Evolutionary conservation across 2,113 vertebrate genomes (phyloP).

Genomic region (Macquaria ambigua): DNA sequence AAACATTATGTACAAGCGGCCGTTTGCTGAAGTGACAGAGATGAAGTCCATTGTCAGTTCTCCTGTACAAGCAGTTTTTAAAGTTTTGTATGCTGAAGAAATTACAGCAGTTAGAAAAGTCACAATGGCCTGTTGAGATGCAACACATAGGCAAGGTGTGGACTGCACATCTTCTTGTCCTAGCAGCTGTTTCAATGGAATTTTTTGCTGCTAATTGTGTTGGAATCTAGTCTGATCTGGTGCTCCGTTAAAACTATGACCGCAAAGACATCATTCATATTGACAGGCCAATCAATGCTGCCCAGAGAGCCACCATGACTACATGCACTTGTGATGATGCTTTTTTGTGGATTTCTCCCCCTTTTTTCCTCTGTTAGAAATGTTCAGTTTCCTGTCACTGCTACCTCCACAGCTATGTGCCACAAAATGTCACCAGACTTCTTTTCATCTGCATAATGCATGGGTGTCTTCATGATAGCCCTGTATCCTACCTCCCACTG

Average conservation of each 20-base stretch:
- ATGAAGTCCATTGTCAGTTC: not conserved
- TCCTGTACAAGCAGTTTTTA: not conserved
- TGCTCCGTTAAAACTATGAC: not conserved
- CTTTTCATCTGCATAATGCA: not conserved
- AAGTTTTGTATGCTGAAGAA: not conserved
- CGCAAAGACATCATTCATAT: not conserved
- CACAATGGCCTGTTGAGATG: not conserved
- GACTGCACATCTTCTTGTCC: not conserved
- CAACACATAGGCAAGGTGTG: too few species aligned
- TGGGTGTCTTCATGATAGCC: too few species aligned
- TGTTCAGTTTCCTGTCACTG: not conserved
- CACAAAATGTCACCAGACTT: not conserved
- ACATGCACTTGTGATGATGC: not conserved
- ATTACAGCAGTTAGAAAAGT: not conserved
- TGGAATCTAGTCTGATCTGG: not conserved
- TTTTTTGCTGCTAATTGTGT: not conserved
- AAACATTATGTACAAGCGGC: not conserved
- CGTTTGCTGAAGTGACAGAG: not conserved
- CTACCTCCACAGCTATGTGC: not conserved
- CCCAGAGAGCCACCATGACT: not conserved
- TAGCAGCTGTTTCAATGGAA: not conserved
- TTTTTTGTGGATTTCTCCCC: not conserved
- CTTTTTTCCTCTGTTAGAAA: not conserved
- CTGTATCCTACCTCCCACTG: too few species aligned
- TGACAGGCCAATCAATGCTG: not conserved